Percentiles rank a stretch among this genome's conserved stretches.
Conservation (phyloP, 2,888 invertebrate species). For the Eurois occulta region DNA sequence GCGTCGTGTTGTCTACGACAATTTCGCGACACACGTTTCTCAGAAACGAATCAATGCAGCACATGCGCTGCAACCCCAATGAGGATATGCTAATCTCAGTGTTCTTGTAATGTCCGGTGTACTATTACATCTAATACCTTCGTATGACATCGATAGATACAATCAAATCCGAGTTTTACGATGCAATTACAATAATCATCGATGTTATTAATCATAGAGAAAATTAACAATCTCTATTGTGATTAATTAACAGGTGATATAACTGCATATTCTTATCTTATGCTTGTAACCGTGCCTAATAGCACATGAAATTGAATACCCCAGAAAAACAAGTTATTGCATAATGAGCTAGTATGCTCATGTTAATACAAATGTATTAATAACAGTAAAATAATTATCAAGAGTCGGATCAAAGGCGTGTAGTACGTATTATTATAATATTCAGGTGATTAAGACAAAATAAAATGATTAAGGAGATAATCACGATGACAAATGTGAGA, state of each 20-base stretch:
- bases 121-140: constrained; percentile 73
- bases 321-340: constrained; percentile 56
- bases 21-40: constrained; percentile 78
- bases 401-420: constrained; percentile 24
- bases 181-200: constrained; percentile 44
- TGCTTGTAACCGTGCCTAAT: constrained; percentile 51
- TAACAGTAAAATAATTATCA: constrained; percentile 60
- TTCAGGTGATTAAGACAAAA: constrained; percentile 49
- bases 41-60: constrained; percentile 80
- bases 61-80: constrained; percentile 78
- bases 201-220: constrained; percentile 46
- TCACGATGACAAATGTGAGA: constrained; percentile 51
- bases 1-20: constrained; percentile 79
- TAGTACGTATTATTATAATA: constrained; percentile 49
- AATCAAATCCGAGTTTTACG: constrained; percentile 28
- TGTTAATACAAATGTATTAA: constrained; percentile 55
- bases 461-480: constrained; percentile 58
- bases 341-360: constrained; percentile 52
- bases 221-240: constrained; percentile 48
- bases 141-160: constrained; percentile 33
- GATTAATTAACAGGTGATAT: constrained; percentile 57
- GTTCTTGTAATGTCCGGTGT: constrained; percentile 81
- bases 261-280: constrained; percentile 41
- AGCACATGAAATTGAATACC: constrained; percentile 53
- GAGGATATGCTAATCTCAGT: constrained; percentile 83